These are phyloP conservation scores for Porites divaricata DNA, from an alignment of 92 coral and sea anemone species.

Conservation along the genomic window DNA sequence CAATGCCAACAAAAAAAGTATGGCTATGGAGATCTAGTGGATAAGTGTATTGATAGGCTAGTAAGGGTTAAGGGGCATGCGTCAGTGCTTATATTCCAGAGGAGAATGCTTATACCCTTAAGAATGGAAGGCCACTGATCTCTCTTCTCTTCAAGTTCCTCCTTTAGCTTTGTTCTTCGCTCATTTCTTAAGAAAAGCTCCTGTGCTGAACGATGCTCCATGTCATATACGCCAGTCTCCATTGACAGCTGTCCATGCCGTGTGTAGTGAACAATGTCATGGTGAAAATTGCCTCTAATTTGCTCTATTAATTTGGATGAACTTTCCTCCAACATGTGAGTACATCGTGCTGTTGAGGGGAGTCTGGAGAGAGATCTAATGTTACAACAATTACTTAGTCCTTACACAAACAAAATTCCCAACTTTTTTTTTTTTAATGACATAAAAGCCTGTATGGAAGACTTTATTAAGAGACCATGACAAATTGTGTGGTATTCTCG, in stretches of 20 bases:
- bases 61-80: too few relatives aligned
- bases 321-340: conserved; percentile 76
- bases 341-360: conserved; percentile 67
- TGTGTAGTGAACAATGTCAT: conserved; percentile 94
- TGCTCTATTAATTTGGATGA: conserved; percentile 61
- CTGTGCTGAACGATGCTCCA: conserved; percentile 94
- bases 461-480: too few relatives aligned
- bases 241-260: conserved; percentile 89
- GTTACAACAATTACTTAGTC: not conserved
- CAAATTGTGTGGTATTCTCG: too few relatives aligned
- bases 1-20: too few relatives aligned
- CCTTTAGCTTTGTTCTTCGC: conserved; percentile 81
- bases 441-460: too few relatives aligned
- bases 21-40: too few relatives aligned
- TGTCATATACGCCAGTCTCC: conserved; percentile 92
- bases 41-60: too few relatives aligned
- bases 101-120: conserved; percentile 53
- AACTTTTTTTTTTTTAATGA: too few relatives aligned
- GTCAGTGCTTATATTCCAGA: too few relatives aligned
- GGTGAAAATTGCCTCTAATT: conserved; percentile 82
- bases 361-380: conserved; percentile 58
- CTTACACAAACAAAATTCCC: not conserved
- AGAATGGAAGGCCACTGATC: conserved; percentile 93
- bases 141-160: conserved; percentile 74
- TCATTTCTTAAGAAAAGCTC: conserved; percentile 94